Conservation (phyloP, 2,888 invertebrate genomes). For the Melieria picta region DNA sequence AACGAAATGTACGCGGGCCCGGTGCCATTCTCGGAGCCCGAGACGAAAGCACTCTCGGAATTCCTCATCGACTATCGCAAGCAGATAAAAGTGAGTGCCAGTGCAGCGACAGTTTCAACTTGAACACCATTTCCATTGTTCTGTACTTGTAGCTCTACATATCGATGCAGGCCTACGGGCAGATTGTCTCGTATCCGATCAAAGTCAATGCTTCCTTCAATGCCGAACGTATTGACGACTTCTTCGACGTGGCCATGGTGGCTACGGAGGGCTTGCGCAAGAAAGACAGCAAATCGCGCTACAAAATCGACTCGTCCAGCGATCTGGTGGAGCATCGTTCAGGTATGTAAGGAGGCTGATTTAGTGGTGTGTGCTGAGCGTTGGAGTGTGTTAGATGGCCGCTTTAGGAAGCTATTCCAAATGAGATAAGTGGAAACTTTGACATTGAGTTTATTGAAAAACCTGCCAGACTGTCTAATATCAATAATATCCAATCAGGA, state of each 20-base stretch:
- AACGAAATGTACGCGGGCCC: conserved; percentile 80
- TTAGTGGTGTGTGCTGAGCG: too few relatives aligned
- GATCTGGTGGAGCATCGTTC: conserved; percentile 61
- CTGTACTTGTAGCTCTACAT: conserved; percentile 68
- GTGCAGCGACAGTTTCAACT: background rate
- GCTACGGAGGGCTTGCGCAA: conserved; percentile 61
- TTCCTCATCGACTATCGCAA: conserved; percentile 71
- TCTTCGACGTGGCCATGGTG: conserved; percentile 64
- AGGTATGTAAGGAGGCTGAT: conserved; percentile 47
- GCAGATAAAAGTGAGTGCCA: conserved; percentile 69
- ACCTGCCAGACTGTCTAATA: too few relatives aligned
- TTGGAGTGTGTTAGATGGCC: too few relatives aligned
- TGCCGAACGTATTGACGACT: conserved; percentile 59
- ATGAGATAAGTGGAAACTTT: too few relatives aligned
- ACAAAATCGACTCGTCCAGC: conserved; percentile 62
- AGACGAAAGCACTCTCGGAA: conserved; percentile 75
- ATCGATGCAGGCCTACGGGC: conserved; percentile 76
- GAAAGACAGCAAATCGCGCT: conserved; percentile 60
- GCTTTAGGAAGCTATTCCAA: too few relatives aligned
- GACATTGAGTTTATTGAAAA: too few relatives aligned
- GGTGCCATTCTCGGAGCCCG: conserved; percentile 80
- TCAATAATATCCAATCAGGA: too few relatives aligned
- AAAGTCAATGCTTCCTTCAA: conserved; percentile 59
- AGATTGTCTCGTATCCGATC: conserved; percentile 74
- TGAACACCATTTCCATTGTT: conserved; percentile 10